A percentile compares a stretch with the other conserved stretches of the same genome.
Evolutionary conservation across 2,888 invertebrate genomes (phyloP).

Genomic region (Macrosiphum euphorbiae): DNA sequence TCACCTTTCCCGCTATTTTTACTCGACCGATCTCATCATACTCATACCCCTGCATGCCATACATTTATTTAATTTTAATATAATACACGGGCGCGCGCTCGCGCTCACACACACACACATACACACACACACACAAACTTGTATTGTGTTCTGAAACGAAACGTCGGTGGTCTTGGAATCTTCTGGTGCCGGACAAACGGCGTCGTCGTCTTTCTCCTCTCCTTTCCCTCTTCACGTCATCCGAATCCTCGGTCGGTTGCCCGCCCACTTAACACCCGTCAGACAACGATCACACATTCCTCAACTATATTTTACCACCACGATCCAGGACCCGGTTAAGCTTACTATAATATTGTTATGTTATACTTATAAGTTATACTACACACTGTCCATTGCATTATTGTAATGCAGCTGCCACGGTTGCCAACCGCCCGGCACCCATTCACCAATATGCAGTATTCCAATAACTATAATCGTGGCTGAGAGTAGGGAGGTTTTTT

Average conservation of each 20-base stretch:
- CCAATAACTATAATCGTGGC: not conserved
- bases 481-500: constrained; percentile 1
- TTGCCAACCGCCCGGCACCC: constrained; percentile 44
- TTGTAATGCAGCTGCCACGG: constrained; percentile 37
- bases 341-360: not conserved
- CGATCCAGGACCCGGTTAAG: not conserved
- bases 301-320: constrained; percentile 56
- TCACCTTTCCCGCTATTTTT: constrained; percentile 65
- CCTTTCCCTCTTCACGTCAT: not conserved
- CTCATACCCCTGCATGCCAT: not conserved
- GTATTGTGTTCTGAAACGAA: constrained; percentile 35
- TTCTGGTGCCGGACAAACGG: constrained; percentile 29
- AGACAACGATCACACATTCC: constrained; percentile 34
- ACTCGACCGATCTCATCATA: constrained; percentile 23
- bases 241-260: not conserved
- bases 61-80: not conserved
- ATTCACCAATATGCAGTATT: constrained; percentile 39
- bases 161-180: constrained; percentile 45
- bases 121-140: not conserved
- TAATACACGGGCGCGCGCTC: not conserved
- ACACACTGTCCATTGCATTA: constrained; percentile 15
- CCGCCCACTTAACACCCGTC: constrained; percentile 56
- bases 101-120: not conserved
- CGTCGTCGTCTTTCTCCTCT: not conserved
- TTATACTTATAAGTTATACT: constrained; percentile 13